Conservation (phyloP, 2,888 invertebrate genomes). For the Axea sp. region DNA sequence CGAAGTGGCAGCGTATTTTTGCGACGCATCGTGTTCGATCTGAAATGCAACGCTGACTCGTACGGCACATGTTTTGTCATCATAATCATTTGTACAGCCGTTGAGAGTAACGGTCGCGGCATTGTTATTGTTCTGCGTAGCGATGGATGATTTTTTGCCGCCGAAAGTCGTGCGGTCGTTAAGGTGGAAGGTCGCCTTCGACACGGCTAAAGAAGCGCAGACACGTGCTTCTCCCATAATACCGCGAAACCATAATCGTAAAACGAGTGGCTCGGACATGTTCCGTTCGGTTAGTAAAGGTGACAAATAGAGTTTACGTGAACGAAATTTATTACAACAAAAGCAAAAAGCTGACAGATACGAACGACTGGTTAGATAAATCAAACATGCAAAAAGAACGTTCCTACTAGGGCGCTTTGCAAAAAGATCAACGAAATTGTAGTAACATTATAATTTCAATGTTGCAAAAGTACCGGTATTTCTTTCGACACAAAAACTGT, state of each 20-base stretch:
- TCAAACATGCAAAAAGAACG: too few relatives aligned
- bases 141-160: conserved; percentile 55
- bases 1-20: conserved; percentile 3
- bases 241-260: conserved; percentile 61
- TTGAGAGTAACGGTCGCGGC: conserved; percentile 54
- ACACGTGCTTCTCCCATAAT: conserved; percentile 58
- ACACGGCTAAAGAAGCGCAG: conserved; percentile 54
- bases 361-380: too few relatives aligned
- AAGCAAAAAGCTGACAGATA: too few relatives aligned
- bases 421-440: too few relatives aligned
- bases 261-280: conserved; percentile 46
- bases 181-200: conserved; percentile 61
- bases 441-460: too few relatives aligned
- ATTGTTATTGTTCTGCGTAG: conserved; percentile 62
- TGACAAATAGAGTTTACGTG: conserved; percentile 40
- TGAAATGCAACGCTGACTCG: conserved; percentile 39
- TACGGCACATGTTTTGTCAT: conserved; percentile 52
- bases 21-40: not conserved
- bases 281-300: conserved; percentile 17
- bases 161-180: conserved; percentile 61
- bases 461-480: too few relatives aligned
- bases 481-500: too few relatives aligned
- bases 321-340: too few relatives aligned
- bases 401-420: too few relatives aligned
- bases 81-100: conserved; percentile 58